These are phyloP conservation scores for Colinus virginianus DNA, from an alignment of 2,113 vertebrate genomes.

Conservation along the genomic window DNA sequence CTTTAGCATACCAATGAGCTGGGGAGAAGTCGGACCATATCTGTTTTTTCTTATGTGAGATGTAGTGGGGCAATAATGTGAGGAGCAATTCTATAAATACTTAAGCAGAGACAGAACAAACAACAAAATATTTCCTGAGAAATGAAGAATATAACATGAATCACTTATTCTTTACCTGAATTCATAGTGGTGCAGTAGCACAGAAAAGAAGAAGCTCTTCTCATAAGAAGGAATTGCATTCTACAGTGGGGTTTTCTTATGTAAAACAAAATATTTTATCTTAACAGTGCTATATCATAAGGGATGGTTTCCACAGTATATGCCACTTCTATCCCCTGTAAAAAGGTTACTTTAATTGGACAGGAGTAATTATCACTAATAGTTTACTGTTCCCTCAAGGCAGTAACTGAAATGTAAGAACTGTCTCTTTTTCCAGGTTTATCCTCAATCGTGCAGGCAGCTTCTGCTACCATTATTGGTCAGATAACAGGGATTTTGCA, in stretches of 20 bases:
- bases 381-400: conserved; percentile 48
- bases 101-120: not conserved
- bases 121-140: not conserved
- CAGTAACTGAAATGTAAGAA: conserved; percentile 41
- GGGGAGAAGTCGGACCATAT: not conserved
- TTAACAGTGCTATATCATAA: not conserved
- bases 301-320: not conserved
- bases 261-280: not conserved
- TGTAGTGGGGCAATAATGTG: not conserved
- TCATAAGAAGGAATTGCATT: not conserved
- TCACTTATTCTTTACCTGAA: not conserved
- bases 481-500: conserved; percentile 37
- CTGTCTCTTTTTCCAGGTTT: conserved; percentile 17
- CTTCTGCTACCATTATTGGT: conserved; percentile 32
- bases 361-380: conserved; percentile 19
- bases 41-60: not conserved
- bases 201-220: not conserved
- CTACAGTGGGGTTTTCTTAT: not conserved
- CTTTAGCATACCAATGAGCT: not conserved
- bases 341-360: not conserved
- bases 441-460: not conserved
- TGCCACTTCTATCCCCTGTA: not conserved
- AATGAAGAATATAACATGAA: not conserved
- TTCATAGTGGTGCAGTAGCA: not conserved
- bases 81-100: not conserved